These are phyloP conservation scores for Drosophila kurseongensis DNA, from an alignment of 1,140 invertebrate genomes.

Conservation along the genomic window DNA sequence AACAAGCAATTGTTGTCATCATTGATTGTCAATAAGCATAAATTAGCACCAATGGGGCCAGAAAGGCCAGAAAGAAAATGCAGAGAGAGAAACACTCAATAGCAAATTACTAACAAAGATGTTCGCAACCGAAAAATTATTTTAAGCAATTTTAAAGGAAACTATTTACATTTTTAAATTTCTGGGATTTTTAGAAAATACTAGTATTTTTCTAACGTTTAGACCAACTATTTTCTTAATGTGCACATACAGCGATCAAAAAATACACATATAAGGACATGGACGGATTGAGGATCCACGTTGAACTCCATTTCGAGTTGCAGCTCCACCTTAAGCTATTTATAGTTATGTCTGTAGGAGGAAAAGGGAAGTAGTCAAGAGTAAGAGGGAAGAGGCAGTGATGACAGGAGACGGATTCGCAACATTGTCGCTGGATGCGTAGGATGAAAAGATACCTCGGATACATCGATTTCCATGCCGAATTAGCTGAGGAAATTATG, in stretches of 20 bases:
- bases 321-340: slow-evolving; percentile 26
- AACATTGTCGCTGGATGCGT: slow-evolving; percentile 37
- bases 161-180: too few relatives aligned
- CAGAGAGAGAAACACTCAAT: neutral
- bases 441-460: slow-evolving; percentile 18
- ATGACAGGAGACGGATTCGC: slow-evolving; percentile 40
- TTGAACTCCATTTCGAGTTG: slow-evolving; percentile 14
- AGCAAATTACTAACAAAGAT: neutral
- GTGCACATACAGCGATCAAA: neutral
- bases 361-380: neutral
- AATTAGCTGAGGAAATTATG: slow-evolving; percentile 43
- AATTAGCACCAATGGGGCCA: slow-evolving; percentile 79
- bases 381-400: neutral
- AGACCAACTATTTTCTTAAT: neutral
- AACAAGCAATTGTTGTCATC: slow-evolving; percentile 84
- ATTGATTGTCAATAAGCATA: slow-evolving; percentile 84
- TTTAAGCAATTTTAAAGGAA: too few relatives aligned
- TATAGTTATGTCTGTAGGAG: slow-evolving; percentile 30
- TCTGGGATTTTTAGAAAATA: too few relatives aligned
- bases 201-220: too few relatives aligned
- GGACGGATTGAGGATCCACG: slow-evolving; percentile 15
- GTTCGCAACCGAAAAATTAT: too few relatives aligned
- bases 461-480: slow-evolving; percentile 32
- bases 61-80: neutral
- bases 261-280: slow-evolving; percentile 2